These are phyloP conservation scores for Lumbricus terrestris DNA, from an alignment of 2,888 invertebrate genomes.

Conservation along the genomic window DNA sequence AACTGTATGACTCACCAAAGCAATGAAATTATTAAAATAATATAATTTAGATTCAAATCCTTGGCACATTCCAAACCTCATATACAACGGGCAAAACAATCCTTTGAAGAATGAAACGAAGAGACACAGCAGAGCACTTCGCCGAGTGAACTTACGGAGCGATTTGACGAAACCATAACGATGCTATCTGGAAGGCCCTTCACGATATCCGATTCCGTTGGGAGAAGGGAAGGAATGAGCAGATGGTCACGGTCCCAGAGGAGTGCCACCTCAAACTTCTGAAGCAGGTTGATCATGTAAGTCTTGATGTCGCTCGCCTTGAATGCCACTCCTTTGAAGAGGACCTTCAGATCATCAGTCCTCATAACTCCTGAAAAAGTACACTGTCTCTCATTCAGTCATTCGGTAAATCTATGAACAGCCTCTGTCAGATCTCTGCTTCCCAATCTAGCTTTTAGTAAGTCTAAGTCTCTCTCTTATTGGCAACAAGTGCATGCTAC, in stretches of 20 bases:
- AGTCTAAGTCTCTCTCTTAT: neutral
- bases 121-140: neutral
- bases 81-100: neutral
- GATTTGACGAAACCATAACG: slow-evolving; percentile 30
- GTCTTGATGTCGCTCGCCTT: slow-evolving; percentile 65
- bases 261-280: slow-evolving; percentile 95
- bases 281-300: slow-evolving; percentile 84
- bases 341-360: slow-evolving; percentile 83
- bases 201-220: slow-evolving; percentile 64
- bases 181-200: slow-evolving; percentile 29
- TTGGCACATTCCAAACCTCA: neutral
- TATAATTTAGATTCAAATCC: too few relatives aligned
- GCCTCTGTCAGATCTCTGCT: neutral
- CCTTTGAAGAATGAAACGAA: neutral
- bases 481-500: neutral
- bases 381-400: neutral
- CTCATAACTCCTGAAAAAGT: slow-evolving; percentile 76
- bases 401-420: neutral
- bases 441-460: neutral
- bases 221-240: slow-evolving; percentile 87
- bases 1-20: too few relatives aligned
- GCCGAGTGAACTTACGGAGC: neutral
- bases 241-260: slow-evolving; percentile 90
- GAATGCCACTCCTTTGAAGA: slow-evolving; percentile 83
- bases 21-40: too few relatives aligned